Percentiles rank a stretch among this genome's conserved stretches.
Evolutionary conservation across 2,113 vertebrate species (phyloP).

Genomic region (Oncorhynchus clarkii): DNA sequence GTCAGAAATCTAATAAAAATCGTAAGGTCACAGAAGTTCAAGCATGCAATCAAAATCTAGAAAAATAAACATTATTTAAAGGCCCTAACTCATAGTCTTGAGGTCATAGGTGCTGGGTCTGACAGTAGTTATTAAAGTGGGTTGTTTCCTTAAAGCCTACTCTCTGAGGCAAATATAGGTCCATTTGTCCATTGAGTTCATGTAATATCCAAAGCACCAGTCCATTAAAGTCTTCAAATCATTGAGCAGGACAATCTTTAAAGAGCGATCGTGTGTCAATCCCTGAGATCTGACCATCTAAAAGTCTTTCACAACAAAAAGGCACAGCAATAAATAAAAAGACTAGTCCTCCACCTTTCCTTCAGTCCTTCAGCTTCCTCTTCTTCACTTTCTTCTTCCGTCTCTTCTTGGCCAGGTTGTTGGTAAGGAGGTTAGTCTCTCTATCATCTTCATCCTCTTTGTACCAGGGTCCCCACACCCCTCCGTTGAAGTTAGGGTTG

Average conservation of each 20-base stretch:
- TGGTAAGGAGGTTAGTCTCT: conserved; percentile 60
- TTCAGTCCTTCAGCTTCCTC: conserved; percentile 63
- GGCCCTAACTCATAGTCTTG: conserved; percentile 38
- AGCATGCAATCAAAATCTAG: conserved; percentile 58
- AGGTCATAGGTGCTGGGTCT: conserved; percentile 51
- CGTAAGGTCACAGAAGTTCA: conserved; percentile 48
- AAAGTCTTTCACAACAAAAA: conserved; percentile 39
- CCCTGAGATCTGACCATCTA: conserved; percentile 64
- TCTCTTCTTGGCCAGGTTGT: conserved; percentile 67
- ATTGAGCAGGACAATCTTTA: conserved; percentile 35
- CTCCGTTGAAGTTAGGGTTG: conserved; percentile 91
- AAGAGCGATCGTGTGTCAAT: conserved; percentile 43
- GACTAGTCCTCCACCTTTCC: conserved; percentile 59
- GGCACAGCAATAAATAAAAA: neutral
- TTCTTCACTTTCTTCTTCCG: conserved; percentile 73
- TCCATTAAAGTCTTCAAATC: conserved; percentile 20
- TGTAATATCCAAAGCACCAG: conserved; percentile 24
- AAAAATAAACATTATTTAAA: conserved; percentile 62
- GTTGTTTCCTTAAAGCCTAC: conserved; percentile 33
- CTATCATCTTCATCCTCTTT: conserved; percentile 76
- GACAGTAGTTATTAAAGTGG: conserved; percentile 60
- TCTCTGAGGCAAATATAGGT: conserved; percentile 28
- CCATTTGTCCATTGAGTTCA: conserved; percentile 10
- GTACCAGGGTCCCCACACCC: conserved; percentile 96
- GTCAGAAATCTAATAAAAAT: conserved; percentile 37